Conservation (phyloP, 2,113 vertebrate species). For the Phyllopteryx taeniolatus region DNA sequence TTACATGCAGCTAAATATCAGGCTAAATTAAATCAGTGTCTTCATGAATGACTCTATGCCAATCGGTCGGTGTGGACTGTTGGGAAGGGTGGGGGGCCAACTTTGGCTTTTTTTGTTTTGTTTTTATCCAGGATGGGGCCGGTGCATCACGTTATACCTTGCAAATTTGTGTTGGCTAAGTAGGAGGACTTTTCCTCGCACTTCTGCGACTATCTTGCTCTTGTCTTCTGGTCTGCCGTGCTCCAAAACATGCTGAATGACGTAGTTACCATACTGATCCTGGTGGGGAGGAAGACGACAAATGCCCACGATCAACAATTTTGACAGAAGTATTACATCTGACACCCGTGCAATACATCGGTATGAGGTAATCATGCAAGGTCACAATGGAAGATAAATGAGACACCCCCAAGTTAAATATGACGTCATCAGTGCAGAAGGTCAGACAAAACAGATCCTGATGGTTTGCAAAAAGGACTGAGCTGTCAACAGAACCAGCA, state of each 20-base stretch:
- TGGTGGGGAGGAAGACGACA: slow-evolving; percentile 68
- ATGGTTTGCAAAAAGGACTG: slow-evolving; percentile 32
- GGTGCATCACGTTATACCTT: slow-evolving; percentile 73
- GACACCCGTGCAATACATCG: slow-evolving; percentile 52
- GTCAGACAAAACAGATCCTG: slow-evolving; percentile 67
- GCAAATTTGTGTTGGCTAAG: slow-evolving; percentile 99
- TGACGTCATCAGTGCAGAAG: slow-evolving; percentile 67
- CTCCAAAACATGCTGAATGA: slow-evolving; percentile 98
- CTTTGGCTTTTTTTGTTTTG: too few species aligned
- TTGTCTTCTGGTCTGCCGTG: slow-evolving; percentile 96
- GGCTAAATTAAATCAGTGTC: too few species aligned
- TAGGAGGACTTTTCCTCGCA: slow-evolving; percentile 92
- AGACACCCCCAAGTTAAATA: slow-evolving; percentile 52
- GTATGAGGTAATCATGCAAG: slow-evolving; percentile 54
- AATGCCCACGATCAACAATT: not conserved
- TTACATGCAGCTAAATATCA: too few species aligned
- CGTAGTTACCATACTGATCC: slow-evolving; percentile 99
- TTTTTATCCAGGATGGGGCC: too few species aligned
- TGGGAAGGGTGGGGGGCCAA: too few species aligned
- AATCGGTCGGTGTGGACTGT: too few species aligned
- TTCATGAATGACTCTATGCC: too few species aligned
- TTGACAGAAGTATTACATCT: not conserved
- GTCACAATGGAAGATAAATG: slow-evolving; percentile 41
- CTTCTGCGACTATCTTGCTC: slow-evolving; percentile 97
- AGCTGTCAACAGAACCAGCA: slow-evolving; percentile 40